phyloP scores from a whole-genome alignment of 2,797 vertebrate genomes.

The Platyrinchus mystaceus region DNA sequence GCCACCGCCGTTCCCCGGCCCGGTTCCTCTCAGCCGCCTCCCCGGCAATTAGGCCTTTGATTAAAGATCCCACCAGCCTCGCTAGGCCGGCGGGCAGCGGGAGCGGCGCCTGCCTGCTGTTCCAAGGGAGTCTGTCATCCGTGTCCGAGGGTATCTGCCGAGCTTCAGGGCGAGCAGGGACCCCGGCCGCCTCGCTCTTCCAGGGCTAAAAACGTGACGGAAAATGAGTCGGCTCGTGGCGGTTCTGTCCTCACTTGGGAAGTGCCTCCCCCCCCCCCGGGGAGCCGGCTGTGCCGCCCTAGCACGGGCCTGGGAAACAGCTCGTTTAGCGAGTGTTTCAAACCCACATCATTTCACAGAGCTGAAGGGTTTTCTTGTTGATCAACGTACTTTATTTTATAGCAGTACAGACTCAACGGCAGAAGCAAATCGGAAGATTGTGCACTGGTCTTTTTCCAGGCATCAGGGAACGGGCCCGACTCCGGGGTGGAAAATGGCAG shows the following conservation, averaged over 20 bases:
- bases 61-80: neutral
- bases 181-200: rapidly evolving
- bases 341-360: neutral
- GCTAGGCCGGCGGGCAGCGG: neutral
- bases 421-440: neutral
- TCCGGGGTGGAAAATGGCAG: neutral
- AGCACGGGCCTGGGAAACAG: rapidly evolving
- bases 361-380: neutral
- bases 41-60: neutral
- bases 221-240: rapidly evolving
- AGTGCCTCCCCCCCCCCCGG: no score
- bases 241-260: rapidly evolving
- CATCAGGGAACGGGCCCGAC: rapidly evolving
- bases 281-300: neutral
- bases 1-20: neutral
- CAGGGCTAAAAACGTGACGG: neutral
- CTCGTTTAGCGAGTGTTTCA: neutral
- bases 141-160: neutral
- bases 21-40: neutral
- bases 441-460: neutral
- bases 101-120: neutral
- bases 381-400: neutral
- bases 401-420: neutral
- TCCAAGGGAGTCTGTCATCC: neutral
- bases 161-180: neutral